Evolutionary conservation across 2,888 invertebrate genomes (phyloP), one percentile per base, ranked within the genome.

Genomic region (Brachyopa scutellaris): DNA sequence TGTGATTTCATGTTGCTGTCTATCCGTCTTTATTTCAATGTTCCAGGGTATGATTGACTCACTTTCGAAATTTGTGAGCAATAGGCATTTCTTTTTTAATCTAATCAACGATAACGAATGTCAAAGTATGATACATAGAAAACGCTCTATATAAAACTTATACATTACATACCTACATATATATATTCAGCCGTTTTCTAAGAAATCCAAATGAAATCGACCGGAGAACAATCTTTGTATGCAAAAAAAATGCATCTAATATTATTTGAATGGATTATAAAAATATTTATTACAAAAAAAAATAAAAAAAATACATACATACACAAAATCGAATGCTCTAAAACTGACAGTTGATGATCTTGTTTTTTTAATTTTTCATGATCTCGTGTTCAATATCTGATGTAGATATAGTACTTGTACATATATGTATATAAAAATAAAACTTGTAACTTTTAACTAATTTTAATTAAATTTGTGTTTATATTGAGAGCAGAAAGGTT

Each of bases 231-330:
- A n/a, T n/a, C n/a, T n/a, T n/a, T n/a, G n/a, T n/a, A n/a, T n/a
- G n/a, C n/a, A n/a, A n/a, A n/a, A n/a, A n/a, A n/a, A n/a, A n/a
- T n/a, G n/a, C n/a, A n/a, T n/a, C n/a, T n/a, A n/a, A n/a, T n/a
- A n/a, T 59, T 59, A 69, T 69, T 45, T 9, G 29, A 19, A 51
- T 38, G 15, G 15, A 29, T 49, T 21, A 59, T 59, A 38, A 21
- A 17, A 21, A 23, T 17, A 40, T 21, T 38, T 36, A 7, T 15
- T 23, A 9, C 5, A 49, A 29, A 59, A 59, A 38, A 59, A 59
- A 49, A 26, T 26, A 26, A 26, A 26, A 26, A 26, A 26, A 26
- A 26, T 26, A 26, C 4, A 26, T 5, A 26, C 26, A 26, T 26
- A 6, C 53, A 9, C 55, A 45, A 13, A 31, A 45, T 67, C 40